Conservation (phyloP, 2,797 vertebrate genomes). For the Tragopan temminckii region DNA sequence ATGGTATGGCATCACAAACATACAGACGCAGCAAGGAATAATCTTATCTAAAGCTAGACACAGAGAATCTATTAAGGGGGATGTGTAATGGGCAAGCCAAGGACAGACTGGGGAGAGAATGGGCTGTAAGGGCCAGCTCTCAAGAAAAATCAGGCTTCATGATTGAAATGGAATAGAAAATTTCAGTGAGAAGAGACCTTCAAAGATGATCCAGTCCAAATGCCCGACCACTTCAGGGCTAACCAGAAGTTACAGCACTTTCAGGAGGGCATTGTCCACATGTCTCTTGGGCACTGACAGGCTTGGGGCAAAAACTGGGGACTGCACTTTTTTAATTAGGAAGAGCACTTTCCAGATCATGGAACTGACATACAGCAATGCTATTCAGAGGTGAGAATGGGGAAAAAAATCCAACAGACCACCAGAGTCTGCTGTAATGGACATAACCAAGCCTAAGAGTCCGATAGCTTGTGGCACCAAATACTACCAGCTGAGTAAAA, state of each 20-base stretch:
- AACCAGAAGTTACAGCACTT: neutral
- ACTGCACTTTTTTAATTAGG: neutral
- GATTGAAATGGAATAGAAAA: neutral
- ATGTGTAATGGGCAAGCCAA: neutral
- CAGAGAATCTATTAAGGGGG: neutral
- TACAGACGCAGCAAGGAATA: neutral
- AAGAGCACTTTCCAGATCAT: neutral
- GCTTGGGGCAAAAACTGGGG: neutral
- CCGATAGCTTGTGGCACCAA: neutral
- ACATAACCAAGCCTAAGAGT: neutral
- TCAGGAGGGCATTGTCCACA: neutral
- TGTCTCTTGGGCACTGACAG: neutral
- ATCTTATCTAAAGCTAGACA: neutral
- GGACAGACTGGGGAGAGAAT: neutral
- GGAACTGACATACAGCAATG: fast-evolving
- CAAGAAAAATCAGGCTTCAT: neutral
- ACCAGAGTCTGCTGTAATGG: neutral
- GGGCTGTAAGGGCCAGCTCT: neutral
- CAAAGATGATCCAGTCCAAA: neutral
- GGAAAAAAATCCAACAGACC: neutral
- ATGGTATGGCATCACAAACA: neutral
- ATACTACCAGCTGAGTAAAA: neutral
- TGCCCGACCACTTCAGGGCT: neutral
- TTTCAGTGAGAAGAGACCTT: neutral
- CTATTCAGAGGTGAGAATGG: neutral